A percentile compares a stretch with the other conserved stretches of the same genome.
Conservation (phyloP, 2,888 invertebrate species). For the Papilio elwesi region DNA sequence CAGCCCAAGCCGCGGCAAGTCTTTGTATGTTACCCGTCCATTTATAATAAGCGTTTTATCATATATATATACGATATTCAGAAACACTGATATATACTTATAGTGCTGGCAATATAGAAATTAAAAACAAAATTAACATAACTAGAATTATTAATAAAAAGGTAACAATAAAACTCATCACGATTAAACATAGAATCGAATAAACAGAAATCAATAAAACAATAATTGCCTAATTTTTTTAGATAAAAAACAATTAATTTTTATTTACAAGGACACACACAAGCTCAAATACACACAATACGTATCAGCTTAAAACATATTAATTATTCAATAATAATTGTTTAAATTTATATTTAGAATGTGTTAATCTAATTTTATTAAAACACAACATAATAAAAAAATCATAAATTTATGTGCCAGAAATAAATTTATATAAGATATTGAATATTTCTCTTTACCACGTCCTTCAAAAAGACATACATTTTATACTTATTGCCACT, state of each 20-base stretch:
- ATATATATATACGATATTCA: slow-evolving; percentile 6
- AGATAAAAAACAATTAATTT: slow-evolving; percentile 20
- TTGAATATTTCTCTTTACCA: not conserved
- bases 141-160: slow-evolving; percentile 57
- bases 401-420: not conserved
- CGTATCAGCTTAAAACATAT: slow-evolving; percentile 18
- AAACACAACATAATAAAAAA: not conserved
- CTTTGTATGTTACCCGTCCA: slow-evolving; percentile 27
- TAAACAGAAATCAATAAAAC: slow-evolving; percentile 38
- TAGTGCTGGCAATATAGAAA: slow-evolving; percentile 52
- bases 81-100: slow-evolving; percentile 25
- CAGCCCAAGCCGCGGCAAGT: slow-evolving; percentile 6
- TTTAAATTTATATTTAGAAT: slow-evolving; percentile 9
- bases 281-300: slow-evolving; percentile 24
- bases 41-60: slow-evolving; percentile 1
- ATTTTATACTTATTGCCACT: not conserved
- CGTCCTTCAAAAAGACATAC: not conserved
- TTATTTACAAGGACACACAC: slow-evolving; percentile 29
- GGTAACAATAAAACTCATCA: slow-evolving; percentile 49
- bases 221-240: slow-evolving; percentile 33
- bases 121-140: slow-evolving; percentile 58
- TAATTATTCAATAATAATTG: not conserved
- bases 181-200: slow-evolving; percentile 33
- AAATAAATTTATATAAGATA: not conserved
- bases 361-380: slow-evolving; percentile 28